These are phyloP conservation scores for Taenaris catops DNA, from an alignment of 2,888 invertebrate genomes.

Conservation along the genomic window DNA sequence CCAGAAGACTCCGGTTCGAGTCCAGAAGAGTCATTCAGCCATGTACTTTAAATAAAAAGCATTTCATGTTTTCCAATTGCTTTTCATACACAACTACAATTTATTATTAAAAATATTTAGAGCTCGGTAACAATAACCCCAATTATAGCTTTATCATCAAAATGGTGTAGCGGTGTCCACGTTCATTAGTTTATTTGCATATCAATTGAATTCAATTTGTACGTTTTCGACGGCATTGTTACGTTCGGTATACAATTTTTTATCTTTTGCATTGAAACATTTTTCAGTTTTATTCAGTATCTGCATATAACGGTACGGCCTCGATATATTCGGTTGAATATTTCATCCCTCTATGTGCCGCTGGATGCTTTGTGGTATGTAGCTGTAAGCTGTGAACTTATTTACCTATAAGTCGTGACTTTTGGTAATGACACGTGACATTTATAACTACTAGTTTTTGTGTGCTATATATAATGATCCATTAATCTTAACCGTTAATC, in stretches of 20 bases:
- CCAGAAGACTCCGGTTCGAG: too few relatives aligned
- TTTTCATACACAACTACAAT: too few relatives aligned
- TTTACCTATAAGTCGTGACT: too few relatives aligned
- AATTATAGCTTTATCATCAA: constrained; percentile 21
- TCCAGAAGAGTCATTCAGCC: too few relatives aligned
- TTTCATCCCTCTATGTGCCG: constrained; percentile 53
- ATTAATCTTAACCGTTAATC: too few relatives aligned
- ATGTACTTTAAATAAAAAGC: too few relatives aligned
- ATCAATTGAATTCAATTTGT: constrained; percentile 22
- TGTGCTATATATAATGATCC: too few relatives aligned
- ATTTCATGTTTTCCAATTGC: too few relatives aligned
- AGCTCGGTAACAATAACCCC: constrained; percentile 14
- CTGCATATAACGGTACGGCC: constrained; percentile 34
- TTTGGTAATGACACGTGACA: too few relatives aligned
- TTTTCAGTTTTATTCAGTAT: constrained; percentile 39
- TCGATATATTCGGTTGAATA: constrained; percentile 56
- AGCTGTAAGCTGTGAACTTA: constrained; percentile 21
- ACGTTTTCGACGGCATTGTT: constrained; percentile 20
- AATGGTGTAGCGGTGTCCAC: constrained; percentile 22
- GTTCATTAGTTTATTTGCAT: constrained; percentile 24
- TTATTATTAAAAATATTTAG: too few relatives aligned
- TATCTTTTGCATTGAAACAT: constrained; percentile 40
- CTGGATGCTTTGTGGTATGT: constrained; percentile 34
- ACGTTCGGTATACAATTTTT: constrained; percentile 28
- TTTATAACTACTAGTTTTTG: too few relatives aligned